Base-by-base conservation (phyloP, 1,140 invertebrate species). In the Probaryconus sp. region DNA sequence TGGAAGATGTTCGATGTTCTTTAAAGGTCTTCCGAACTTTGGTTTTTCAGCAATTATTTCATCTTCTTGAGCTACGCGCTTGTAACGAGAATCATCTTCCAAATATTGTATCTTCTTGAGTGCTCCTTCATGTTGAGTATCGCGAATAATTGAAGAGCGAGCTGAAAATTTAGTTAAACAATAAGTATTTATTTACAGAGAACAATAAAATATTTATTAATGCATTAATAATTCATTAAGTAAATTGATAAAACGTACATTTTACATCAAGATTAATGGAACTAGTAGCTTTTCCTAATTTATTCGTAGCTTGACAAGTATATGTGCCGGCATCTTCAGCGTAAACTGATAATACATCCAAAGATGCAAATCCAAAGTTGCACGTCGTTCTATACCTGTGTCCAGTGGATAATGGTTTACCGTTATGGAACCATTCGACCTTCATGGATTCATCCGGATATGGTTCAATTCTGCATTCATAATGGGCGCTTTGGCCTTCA, bases 381-480 rank as follows among this genome's bases (percentile, higher is more conserved):
- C 95, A 96, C 5, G 94, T 92, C 45, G 95, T 97, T 75, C 95
- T 92, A 88, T 96, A 98, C 70, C 96, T 91, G 83, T 97, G 95
- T 40, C 96, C 96, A 58, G 94, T 95, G 79, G 93, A 93, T n/a
- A 98, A 85, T 28, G 96, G 95, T 85, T 96, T 93, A 40, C 95
- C 96, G 84, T 98, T 97, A 78, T 96, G 93, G 85, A 95, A 96
- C 97, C 97, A 98, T 86, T 97, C 95, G 1, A 98, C 94, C 71
- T 94, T 93, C 81, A 99, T 92, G 47, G 93, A 94, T 1, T 96
- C 92, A 89, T 99, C 98, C 5, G 96, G 96, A 80, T 97, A 95
- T 28, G 98, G 98, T 77, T 98, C 95, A 77, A 99, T 95, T 38
- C 96, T 92, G 79, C 97, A 98, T 88, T 99, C 97, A 85, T 99